phyloP scores from a whole-genome alignment of 2,113 vertebrate genomes.

The Barnardius zonarius region DNA sequence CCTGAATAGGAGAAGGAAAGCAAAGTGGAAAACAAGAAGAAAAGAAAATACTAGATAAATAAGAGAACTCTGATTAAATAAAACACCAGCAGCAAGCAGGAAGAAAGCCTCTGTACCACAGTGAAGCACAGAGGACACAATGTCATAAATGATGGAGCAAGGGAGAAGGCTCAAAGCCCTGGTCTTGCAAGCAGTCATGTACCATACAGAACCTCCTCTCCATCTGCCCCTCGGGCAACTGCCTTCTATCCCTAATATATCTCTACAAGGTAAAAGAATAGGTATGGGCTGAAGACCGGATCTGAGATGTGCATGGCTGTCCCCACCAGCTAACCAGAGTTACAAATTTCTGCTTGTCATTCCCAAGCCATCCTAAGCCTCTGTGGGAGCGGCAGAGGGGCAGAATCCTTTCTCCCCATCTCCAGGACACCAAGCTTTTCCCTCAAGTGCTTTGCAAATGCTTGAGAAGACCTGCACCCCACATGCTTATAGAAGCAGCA shows the following conservation, averaged over 20 bases:
- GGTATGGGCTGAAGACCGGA: background rate
- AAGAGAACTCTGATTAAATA: background rate
- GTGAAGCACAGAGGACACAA: background rate
- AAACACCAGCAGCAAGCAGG: background rate
- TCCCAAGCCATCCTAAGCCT: background rate
- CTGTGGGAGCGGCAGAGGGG: background rate
- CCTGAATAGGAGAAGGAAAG: background rate
- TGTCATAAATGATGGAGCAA: background rate
- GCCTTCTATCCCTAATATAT: background rate
- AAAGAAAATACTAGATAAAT: background rate
- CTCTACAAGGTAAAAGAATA: background rate
- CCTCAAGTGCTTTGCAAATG: background rate
- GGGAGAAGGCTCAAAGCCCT: background rate
- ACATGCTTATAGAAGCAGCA: background rate
- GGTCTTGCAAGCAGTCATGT: background rate
- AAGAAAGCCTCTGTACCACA: background rate
- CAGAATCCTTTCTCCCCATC: background rate
- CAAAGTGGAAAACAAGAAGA: background rate
- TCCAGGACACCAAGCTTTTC: background rate
- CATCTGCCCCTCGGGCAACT: background rate
- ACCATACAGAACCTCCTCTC: background rate
- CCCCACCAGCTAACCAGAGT: background rate
- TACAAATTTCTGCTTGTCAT: background rate
- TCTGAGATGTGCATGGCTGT: background rate
- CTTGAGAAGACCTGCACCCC: background rate